Conservation (phyloP, 2,888 invertebrate species). For the Cheilosia scutellata region DNA sequence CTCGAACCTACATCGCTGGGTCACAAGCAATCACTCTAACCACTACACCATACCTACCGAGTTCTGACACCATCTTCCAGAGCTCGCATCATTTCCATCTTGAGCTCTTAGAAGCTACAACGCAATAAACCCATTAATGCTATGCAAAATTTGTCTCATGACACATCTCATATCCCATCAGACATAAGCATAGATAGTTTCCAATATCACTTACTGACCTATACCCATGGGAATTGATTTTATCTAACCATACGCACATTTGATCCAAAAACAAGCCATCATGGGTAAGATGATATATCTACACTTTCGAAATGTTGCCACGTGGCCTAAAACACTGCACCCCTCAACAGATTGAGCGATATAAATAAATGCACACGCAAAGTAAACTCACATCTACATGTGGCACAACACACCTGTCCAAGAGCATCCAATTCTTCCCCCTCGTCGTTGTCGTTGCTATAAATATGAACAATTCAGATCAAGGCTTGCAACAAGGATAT, state of each 20-base stretch:
- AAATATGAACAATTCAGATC: slow-evolving; percentile 1
- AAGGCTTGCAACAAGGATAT: slow-evolving; percentile 1
- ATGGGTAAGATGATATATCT: neutral
- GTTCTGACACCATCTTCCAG: too few relatives aligned
- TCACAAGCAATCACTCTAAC: too few relatives aligned
- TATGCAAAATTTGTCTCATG: too few relatives aligned
- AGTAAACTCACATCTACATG: neutral
- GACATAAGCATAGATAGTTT: too few relatives aligned
- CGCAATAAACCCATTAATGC: too few relatives aligned
- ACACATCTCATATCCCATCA: too few relatives aligned
- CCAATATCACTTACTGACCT: too few relatives aligned
- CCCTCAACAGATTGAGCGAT: neutral
- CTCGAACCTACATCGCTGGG: too few relatives aligned
- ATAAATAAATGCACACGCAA: neutral
- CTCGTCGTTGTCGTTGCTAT: neutral
- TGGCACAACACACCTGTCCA: slow-evolving; percentile 1
- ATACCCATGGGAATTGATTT: too few relatives aligned
- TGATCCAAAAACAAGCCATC: neutral
- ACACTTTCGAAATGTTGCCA: neutral
- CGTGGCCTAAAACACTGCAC: neutral
- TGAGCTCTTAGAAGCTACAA: too few relatives aligned
- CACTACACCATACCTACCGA: too few relatives aligned
- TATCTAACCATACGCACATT: neutral
- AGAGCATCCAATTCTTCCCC: neutral
- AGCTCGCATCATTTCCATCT: too few relatives aligned